A percentile compares a stretch with the other conserved stretches of the same genome.
Conservation (phyloP, 2,797 vertebrate species). For the Mareca penelope region DNA sequence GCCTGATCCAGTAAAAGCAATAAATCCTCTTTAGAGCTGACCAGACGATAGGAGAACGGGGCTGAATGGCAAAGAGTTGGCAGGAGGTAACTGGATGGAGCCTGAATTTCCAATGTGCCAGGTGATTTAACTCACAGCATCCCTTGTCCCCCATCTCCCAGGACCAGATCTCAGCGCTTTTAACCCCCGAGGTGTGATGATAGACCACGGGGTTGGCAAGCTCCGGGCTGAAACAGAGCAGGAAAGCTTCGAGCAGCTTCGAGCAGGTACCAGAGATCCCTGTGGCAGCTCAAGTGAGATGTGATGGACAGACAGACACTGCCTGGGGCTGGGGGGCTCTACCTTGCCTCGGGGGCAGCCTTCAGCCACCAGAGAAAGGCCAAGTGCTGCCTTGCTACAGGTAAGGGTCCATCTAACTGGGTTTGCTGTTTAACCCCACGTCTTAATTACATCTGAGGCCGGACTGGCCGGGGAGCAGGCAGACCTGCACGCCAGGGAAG, state of each 20-base stretch:
- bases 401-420: not conserved
- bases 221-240: not conserved
- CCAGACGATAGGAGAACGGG: not conserved
- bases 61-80: conserved; percentile 47
- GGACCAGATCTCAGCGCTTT: not conserved
- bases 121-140: conserved; percentile 23
- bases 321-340: not conserved
- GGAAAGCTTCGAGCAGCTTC: not conserved
- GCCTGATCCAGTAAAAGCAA: conserved; percentile 62
- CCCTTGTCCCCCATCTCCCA: not conserved
- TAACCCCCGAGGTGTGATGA: not conserved
- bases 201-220: not conserved
- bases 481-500: not conserved
- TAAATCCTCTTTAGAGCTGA: conserved; percentile 60
- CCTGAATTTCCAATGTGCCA: conserved; percentile 19
- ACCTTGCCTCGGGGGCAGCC: not conserved
- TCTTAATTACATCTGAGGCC: not conserved
- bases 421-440: not conserved
- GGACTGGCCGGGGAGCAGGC: not conserved
- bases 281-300: not conserved
- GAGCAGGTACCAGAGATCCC: not conserved
- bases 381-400: not conserved
- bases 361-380: not conserved
- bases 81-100: conserved; percentile 1
- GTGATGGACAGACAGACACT: not conserved